phyloP scores from a whole-genome alignment of 2,888 invertebrate species.

The Saturnia pavonia region DNA sequence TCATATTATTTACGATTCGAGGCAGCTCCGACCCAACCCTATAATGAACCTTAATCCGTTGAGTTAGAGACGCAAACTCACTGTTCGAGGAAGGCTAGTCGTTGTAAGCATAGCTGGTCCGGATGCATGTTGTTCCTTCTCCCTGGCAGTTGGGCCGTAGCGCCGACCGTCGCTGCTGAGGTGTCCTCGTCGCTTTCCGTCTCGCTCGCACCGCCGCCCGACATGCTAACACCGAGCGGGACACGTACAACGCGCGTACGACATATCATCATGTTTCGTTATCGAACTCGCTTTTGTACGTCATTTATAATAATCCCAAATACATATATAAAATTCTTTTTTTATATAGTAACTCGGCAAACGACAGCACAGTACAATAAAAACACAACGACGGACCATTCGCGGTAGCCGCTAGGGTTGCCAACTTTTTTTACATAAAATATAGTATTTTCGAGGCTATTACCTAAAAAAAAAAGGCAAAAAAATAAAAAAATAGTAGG shows the following conservation, averaged over 20 bases:
- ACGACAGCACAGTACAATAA: too few relatives aligned
- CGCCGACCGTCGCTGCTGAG: constrained; percentile 66
- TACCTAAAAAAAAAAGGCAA: too few relatives aligned
- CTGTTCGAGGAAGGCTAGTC: constrained; percentile 68
- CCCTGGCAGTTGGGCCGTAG: constrained; percentile 55
- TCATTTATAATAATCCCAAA: not conserved
- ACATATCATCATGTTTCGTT: constrained; percentile 35
- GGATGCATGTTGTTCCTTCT: constrained; percentile 61
- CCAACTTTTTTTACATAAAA: too few relatives aligned
- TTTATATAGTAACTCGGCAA: too few relatives aligned
- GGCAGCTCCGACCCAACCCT: not conserved
- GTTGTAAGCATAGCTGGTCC: constrained; percentile 76
- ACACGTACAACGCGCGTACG: constrained; percentile 37
- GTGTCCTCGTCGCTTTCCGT: constrained; percentile 89
- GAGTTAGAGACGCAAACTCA: constrained; percentile 43
- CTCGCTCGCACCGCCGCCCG: constrained; percentile 83
- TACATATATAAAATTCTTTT: too few relatives aligned
- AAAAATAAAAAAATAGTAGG: too few relatives aligned
- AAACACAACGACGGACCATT: too few relatives aligned
- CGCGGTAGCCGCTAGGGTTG: too few relatives aligned
- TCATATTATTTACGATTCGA: too few relatives aligned
- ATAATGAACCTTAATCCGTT: not conserved
- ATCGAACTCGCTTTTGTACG: not conserved
- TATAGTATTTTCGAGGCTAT: too few relatives aligned
- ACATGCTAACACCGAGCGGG: constrained; percentile 71